These are phyloP conservation scores for Oreochromis tanganicae DNA, from an alignment of 2,113 vertebrate genomes.

Conservation along the genomic window DNA sequence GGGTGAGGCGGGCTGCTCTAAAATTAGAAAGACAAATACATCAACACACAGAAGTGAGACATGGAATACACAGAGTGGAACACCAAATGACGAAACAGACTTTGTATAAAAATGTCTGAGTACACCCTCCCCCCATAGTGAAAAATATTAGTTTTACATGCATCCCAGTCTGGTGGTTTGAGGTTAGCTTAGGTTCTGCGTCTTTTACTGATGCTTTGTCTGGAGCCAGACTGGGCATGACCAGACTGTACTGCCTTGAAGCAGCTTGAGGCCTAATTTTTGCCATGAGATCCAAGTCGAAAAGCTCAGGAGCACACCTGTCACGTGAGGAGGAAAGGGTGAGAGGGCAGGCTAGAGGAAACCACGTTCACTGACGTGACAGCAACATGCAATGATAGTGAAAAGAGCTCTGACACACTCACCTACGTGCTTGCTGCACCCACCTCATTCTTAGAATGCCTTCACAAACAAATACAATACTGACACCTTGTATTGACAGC, in stretches of 20 bases:
- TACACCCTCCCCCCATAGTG: neutral
- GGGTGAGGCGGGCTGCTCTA: neutral
- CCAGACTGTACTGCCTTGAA: slow-evolving; percentile 42
- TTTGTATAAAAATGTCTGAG: slow-evolving; percentile 13
- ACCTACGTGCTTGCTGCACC: neutral
- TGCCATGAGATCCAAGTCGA: slow-evolving; percentile 8
- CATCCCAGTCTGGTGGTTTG: slow-evolving; percentile 30
- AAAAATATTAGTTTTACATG: slow-evolving; percentile 33
- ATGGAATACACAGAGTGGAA: neutral
- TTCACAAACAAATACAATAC: neutral
- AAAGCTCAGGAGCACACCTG: neutral
- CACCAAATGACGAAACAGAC: neutral
- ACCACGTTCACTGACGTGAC: neutral
- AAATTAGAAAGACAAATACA: slow-evolving; percentile 13
- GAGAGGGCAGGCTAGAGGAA: neutral
- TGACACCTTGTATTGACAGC: neutral
- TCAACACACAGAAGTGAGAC: neutral
- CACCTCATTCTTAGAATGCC: neutral
- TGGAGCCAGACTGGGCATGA: slow-evolving; percentile 45
- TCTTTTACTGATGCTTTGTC: slow-evolving; percentile 48
- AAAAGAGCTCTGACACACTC: slow-evolving; percentile 1
- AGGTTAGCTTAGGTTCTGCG: neutral
- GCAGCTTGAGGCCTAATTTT: slow-evolving; percentile 33
- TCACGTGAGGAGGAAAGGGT: neutral
- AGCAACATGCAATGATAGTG: neutral